A percentile compares a stretch with the other conserved stretches of the same genome.
Evolutionary conservation across 2,797 vertebrate species (phyloP).

Genomic region (Myotis myotis): DNA sequence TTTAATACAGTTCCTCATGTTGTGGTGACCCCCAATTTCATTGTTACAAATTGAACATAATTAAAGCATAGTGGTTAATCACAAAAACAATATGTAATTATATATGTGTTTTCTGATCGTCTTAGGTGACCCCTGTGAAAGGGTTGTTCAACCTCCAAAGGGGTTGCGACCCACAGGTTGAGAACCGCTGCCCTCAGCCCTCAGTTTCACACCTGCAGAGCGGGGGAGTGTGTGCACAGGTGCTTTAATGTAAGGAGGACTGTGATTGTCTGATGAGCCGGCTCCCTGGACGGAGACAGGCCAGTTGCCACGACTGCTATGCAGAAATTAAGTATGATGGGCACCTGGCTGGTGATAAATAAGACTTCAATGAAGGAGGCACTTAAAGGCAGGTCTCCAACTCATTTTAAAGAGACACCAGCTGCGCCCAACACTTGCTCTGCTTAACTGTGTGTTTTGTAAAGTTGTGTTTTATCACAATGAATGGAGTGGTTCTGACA

Average conservation of each 20-base stretch:
- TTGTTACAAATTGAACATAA: too few species aligned
- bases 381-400: background rate
- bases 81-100: too few species aligned
- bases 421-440: background rate
- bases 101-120: too few species aligned
- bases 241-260: background rate
- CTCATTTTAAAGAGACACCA: slow-evolving; percentile 1
- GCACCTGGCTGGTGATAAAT: background rate
- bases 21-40: too few species aligned
- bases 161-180: too few species aligned
- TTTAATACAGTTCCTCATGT: too few species aligned
- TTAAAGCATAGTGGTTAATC: too few species aligned
- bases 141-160: too few species aligned
- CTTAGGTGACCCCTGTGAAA: too few species aligned
- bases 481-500: slow-evolving; percentile 51
- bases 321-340: background rate
- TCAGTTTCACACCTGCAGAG: background rate
- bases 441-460: slow-evolving; percentile 23
- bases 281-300: background rate
- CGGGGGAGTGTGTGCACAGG: background rate
- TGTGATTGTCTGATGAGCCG: background rate
- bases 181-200: too few species aligned
- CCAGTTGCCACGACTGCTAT: background rate
- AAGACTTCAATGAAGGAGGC: background rate
- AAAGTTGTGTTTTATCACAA: slow-evolving; percentile 43